Evolutionary conservation across 2,797 vertebrate species (phyloP).

Genomic region (Tokudaia tokunoshimensis): DNA sequence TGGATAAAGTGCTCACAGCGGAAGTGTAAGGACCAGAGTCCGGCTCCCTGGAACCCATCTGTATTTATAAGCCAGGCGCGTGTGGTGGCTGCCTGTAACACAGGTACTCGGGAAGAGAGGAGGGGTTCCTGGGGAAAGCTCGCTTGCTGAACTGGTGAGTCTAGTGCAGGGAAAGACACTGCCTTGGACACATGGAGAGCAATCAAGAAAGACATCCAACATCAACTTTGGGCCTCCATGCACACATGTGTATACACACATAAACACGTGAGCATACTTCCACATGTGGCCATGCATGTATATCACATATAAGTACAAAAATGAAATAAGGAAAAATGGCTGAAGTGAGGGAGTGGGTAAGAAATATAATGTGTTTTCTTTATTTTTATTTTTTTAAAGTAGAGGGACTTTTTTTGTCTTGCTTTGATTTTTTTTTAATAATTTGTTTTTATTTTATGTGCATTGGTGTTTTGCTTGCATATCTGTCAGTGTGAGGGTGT

Average conservation of each 20-base stretch:
- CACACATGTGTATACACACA: no score
- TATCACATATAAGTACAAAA: background rate
- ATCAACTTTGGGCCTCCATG: background rate
- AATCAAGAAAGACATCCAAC: background rate
- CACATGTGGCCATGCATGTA: background rate
- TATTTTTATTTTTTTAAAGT: background rate
- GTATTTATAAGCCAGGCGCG: background rate
- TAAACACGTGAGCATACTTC: background rate
- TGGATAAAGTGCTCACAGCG: background rate
- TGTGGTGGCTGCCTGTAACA: background rate
- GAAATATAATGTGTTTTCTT: background rate
- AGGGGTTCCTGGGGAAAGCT: background rate
- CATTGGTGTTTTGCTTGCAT: background rate
- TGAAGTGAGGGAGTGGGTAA: background rate
- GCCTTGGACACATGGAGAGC: background rate
- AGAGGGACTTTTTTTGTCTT: background rate
- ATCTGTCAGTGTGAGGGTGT: background rate
- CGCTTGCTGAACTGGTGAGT: background rate
- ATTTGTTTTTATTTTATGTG: background rate
- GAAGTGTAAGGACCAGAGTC: background rate
- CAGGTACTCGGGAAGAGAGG: background rate
- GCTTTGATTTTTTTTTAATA: background rate
- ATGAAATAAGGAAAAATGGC: background rate
- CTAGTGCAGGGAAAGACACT: background rate
- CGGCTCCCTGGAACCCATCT: background rate